Base-by-base conservation (phyloP, 2,797 vertebrate species). In the Dallia pectoralis region DNA sequence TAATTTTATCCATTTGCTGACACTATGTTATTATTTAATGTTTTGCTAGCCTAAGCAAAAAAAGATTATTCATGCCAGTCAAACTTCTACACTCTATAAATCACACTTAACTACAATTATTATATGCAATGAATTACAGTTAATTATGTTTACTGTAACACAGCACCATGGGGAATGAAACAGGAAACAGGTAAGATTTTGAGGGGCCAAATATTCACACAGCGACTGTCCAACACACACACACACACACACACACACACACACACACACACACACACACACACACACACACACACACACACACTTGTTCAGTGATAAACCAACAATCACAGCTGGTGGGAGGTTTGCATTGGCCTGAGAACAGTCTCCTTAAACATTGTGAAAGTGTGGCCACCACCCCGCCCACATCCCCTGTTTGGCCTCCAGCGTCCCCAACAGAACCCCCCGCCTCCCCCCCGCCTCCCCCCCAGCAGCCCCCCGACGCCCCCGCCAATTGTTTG, bases 321-420 rank as follows among this genome's bases (percentile, higher is more conserved):
- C 85, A 87, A 89, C 84, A 64, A 86, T 88, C 87, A 86, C 90
- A 91, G 88, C 86, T 90, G 87, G 87, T 82, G 81, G 85, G 25
- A 76, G 87, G 88, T 90, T 90, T 89, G 85, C 79, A 69, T 81
- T 85, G 71, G 81, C 82, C 79, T 25, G 69, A 87, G 87, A 86
- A 74, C 73, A 16, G 79, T 76, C 84, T 85, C 82, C 80, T 71
- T 79, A 83, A 86, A 90, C 90, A 91, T 85, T 84, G 65, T 79
- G 33, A 75, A 63, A 51, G 74, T 49, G 36, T 70, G 66, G 78
- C 77, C 22, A 0, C 79, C 76, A 74, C 59, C 77, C 66, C 53
- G 56, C 22, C 14, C 65, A 47, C 80, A n/a, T 12, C 76, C 75
- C 51, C 67, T 76, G 53, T 11, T 59, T 8, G 40, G 7, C 36